These are phyloP conservation scores for Pyrocoelia pectoralis DNA, from an alignment of 2,888 invertebrate species.

Conservation along the genomic window DNA sequence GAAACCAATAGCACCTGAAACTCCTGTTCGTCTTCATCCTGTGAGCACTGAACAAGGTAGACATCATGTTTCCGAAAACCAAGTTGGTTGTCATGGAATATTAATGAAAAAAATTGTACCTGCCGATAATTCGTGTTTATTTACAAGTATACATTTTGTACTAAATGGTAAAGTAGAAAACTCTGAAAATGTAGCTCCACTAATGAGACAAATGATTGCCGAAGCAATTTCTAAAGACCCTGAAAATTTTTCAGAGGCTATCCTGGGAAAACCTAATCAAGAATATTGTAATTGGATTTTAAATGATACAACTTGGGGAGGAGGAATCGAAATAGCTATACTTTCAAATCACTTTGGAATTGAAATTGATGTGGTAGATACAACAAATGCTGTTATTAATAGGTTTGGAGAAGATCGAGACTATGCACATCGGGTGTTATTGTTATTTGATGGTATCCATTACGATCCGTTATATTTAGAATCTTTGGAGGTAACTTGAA, in stretches of 20 bases:
- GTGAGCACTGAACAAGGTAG: neutral
- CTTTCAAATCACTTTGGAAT: conserved; percentile 85
- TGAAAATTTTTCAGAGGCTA: conserved; percentile 83
- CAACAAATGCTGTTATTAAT: conserved; percentile 88
- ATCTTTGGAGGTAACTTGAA: conserved; percentile 67
- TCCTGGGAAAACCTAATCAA: conserved; percentile 80
- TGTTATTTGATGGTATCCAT: conserved; percentile 95
- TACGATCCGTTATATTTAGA: conserved; percentile 94
- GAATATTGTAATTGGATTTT: conserved; percentile 93
- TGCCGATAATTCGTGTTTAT: conserved; percentile 95
- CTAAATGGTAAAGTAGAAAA: conserved; percentile 81
- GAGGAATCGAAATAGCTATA: conserved; percentile 93
- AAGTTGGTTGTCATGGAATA: conserved; percentile 66
- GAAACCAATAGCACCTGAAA: conserved; percentile 54
- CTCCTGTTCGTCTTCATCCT: neutral
- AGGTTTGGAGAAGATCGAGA: conserved; percentile 93
- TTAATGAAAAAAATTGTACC: conserved; percentile 92
- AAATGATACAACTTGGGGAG: conserved; percentile 92
- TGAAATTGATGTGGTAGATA: conserved; percentile 94
- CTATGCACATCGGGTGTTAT: conserved; percentile 82
- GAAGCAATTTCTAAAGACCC: conserved; percentile 80
- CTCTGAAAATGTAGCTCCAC: conserved; percentile 73
- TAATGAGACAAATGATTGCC: conserved; percentile 89
- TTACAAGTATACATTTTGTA: conserved; percentile 85
- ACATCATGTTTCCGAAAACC: conserved; percentile 22